Base-by-base conservation (phyloP, 2,888 invertebrate species). In the Amblyjoppa fuscipennis region DNA sequence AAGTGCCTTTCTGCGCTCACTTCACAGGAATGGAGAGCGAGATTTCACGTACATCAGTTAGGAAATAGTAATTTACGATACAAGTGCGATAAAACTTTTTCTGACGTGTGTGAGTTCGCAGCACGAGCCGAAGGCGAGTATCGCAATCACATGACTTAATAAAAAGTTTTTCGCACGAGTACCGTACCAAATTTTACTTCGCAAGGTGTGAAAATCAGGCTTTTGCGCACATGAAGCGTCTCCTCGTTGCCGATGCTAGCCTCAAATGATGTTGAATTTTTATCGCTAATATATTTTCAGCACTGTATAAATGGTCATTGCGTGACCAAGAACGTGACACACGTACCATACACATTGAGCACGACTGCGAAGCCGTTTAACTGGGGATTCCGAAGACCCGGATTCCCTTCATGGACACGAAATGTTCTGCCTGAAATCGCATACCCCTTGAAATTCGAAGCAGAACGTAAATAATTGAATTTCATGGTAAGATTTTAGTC, bases 221-320 rank as follows among this genome's bases (percentile, higher is more conserved):
- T 31, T 31, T 31, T 31, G 28, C 49, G 49, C 49, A 49, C 3
- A 1, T 16, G 49, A 49, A 31, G 28, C 1, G 28, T 31, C 3
- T 49, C 1, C 49, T 49, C 0, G 16, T 49, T 49, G 16, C 16
- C 49, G 49, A 49, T 49, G 16, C 49, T 49, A 9, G 11, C 49
- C 7, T 51, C 6, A 7, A 71, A 45, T 76, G 41, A n/a, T 64
- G 38, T 51, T 45, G 76, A 70, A 77, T 70, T 49, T n/a, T 68
- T 68, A 61, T 31, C 61, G 77, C 53, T 56, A 73, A 81, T 64
- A 76, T 81, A 74, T 89, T 94, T 96, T 79, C 95, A 98, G 98
- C 97, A 97, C 93, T 98, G 98, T 92, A 96, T 98, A 92, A 98
- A 98, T 94, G 98, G 98, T 64, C 96, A 97, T 91, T 98, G 98